These are phyloP conservation scores for Contarinia nasturtii DNA, from an alignment of 1,140 invertebrate species.

Conservation along the genomic window DNA sequence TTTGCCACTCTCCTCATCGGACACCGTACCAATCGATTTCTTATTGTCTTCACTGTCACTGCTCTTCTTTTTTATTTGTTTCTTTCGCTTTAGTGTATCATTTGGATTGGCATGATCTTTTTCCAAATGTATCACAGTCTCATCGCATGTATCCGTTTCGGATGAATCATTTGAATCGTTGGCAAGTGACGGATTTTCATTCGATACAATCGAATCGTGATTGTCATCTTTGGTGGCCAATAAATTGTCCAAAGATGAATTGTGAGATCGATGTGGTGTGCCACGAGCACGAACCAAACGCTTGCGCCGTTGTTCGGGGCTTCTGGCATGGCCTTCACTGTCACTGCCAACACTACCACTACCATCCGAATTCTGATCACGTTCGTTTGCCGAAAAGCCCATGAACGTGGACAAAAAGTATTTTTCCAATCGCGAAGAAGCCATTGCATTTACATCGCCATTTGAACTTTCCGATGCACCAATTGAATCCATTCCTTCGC, in stretches of 20 bases:
- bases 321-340: constrained; percentile 42
- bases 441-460: constrained; percentile 40
- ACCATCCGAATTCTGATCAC: constrained; percentile 65
- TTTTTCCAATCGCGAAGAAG: constrained; percentile 70
- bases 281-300: constrained; percentile 57
- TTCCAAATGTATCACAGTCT: constrained; percentile 41
- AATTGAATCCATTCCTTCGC: constrained; percentile 55
- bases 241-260: constrained; percentile 57
- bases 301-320: constrained; percentile 66
- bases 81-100: constrained; percentile 68
- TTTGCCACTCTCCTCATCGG: constrained; percentile 31
- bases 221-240: constrained; percentile 30
- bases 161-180: constrained; percentile 38
- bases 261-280: constrained; percentile 50
- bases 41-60: constrained; percentile 33
- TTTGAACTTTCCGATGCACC: constrained; percentile 29
- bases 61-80: constrained; percentile 41
- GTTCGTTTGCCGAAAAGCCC: constrained; percentile 47
- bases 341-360: constrained; percentile 71
- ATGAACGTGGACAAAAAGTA: constrained; percentile 76
- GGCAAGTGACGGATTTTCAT: constrained; percentile 28
- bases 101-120: constrained; percentile 44
- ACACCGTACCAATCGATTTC: constrained; percentile 23
- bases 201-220: constrained; percentile 21
- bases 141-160: constrained; percentile 58